Conservation (phyloP, 92 coral and sea anemone species). For the Actinernus sp. region DNA sequence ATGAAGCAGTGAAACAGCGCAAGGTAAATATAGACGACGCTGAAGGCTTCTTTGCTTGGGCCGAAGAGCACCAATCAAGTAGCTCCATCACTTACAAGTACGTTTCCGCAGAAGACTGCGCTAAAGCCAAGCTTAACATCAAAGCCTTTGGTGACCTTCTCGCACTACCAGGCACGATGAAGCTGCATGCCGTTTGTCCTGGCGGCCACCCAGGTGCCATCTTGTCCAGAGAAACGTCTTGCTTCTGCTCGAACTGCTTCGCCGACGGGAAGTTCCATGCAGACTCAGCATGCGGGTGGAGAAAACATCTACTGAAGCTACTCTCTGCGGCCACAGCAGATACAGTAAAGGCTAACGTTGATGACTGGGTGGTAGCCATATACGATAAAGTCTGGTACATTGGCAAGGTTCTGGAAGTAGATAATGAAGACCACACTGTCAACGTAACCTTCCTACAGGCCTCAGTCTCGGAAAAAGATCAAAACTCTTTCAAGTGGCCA, state of each 20-base stretch:
- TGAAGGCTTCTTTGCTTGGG: slow-evolving; percentile 34
- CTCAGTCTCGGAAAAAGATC: neutral
- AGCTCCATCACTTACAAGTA: slow-evolving; percentile 25
- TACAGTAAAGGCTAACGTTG: neutral
- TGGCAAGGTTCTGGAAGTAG: slow-evolving; percentile 28
- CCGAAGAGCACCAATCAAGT: neutral
- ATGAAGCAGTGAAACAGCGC: slow-evolving; percentile 9
- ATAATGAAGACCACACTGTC: neutral
- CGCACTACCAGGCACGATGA: slow-evolving; percentile 55
- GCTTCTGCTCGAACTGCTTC: slow-evolving; percentile 28
- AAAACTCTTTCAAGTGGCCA: slow-evolving; percentile 10
- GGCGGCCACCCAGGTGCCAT: slow-evolving; percentile 7
- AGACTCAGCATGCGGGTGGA: slow-evolving; percentile 12
- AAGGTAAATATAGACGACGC: slow-evolving; percentile 31
- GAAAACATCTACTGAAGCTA: slow-evolving; percentile 2
- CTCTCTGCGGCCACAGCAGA: no score
- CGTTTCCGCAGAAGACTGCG: slow-evolving; percentile 19
- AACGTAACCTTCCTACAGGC: slow-evolving; percentile 10
- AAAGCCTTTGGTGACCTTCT: slow-evolving; percentile 3
- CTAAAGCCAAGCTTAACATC: neutral
- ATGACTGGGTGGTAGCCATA: slow-evolving; percentile 25
- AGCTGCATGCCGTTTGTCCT: slow-evolving; percentile 35
- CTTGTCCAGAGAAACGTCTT: slow-evolving; percentile 34
- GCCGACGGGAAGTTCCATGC: neutral
- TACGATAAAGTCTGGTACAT: slow-evolving; percentile 46